A percentile compares a stretch with the other conserved stretches of the same genome.
phyloP scores from a whole-genome alignment of 2,113 vertebrate species.

The Acanthochromis polyacanthus region DNA sequence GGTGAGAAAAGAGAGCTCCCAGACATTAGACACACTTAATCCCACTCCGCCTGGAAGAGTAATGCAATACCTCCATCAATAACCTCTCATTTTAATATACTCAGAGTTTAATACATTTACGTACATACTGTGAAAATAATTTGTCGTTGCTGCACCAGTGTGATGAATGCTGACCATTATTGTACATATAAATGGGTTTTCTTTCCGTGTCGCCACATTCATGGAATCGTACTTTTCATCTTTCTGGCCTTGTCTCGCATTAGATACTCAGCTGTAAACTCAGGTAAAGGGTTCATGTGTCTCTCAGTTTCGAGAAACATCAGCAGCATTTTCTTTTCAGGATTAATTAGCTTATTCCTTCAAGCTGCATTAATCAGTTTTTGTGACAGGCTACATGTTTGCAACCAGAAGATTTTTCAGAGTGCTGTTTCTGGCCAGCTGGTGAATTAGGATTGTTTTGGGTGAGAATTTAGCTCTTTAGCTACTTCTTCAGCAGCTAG shows the following conservation, averaged over 20 bases:
- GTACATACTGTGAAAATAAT: constrained; percentile 31
- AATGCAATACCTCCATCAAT: constrained; percentile 13
- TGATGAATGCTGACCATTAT: constrained; percentile 48
- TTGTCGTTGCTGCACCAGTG: constrained; percentile 15
- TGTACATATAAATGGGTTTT: constrained; percentile 28
- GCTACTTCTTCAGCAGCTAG: constrained; percentile 1
- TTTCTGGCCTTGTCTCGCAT: neutral
- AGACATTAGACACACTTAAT: constrained; percentile 5
- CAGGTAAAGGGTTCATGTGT: neutral
- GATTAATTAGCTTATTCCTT: constrained; percentile 2
- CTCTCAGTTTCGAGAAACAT: constrained; percentile 18
- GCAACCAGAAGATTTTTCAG: neutral
- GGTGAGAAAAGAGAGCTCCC: constrained; percentile 68
- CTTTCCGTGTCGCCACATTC: constrained; percentile 4
- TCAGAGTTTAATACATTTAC: constrained; percentile 33
- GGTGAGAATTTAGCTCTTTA: neutral
- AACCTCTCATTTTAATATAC: constrained; percentile 38
- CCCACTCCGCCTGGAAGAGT: neutral
- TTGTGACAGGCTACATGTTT: neutral
- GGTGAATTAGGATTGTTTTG: constrained; percentile 5
- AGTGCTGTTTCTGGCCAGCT: neutral
- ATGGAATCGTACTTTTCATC: constrained; percentile 30
- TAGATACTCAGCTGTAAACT: neutral
- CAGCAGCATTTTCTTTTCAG: neutral
- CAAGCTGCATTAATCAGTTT: neutral